A percentile compares a stretch with the other conserved stretches of the same genome.
Evolutionary conservation across 2,888 invertebrate species (phyloP).

Genomic region (Cerastis rubricosa): DNA sequence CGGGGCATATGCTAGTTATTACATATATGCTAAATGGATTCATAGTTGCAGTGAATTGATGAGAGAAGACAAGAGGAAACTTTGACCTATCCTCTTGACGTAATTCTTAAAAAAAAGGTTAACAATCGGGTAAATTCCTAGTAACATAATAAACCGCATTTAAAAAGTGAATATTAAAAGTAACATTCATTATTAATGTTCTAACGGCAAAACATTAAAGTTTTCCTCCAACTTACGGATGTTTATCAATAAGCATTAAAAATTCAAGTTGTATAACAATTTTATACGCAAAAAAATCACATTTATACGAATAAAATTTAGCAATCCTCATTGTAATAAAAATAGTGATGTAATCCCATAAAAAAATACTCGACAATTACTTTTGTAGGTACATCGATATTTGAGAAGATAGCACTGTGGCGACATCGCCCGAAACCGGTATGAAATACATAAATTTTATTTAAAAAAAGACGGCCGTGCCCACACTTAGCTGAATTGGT

Average conservation of each 20-base stretch:
- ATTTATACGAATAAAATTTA: slow-evolving; percentile 50
- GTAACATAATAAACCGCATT: not conserved
- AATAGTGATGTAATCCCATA: slow-evolving; percentile 64
- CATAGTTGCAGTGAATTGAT: not conserved
- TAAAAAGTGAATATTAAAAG: not conserved
- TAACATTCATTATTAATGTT: slow-evolving; percentile 23
- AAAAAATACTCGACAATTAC: slow-evolving; percentile 68
- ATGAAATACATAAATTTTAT: slow-evolving; percentile 83
- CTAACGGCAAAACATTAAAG: slow-evolving; percentile 4
- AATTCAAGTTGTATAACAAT: slow-evolving; percentile 41
- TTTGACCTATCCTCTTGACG: not conserved
- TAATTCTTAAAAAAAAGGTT: not conserved
- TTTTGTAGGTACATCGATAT: slow-evolving; percentile 70
- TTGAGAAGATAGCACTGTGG: slow-evolving; percentile 75
- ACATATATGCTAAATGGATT: not conserved
- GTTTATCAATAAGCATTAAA: slow-evolving; percentile 40
- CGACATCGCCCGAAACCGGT: slow-evolving; percentile 86
- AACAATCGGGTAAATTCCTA: slow-evolving; percentile 19
- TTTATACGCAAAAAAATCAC: slow-evolving; percentile 40
- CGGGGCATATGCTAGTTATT: not conserved
- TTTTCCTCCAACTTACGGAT: not conserved
- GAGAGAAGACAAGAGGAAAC: not conserved
- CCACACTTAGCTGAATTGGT: slow-evolving; percentile 86
- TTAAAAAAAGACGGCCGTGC: slow-evolving; percentile 81
- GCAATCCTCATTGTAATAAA: slow-evolving; percentile 61